Base-by-base conservation (phyloP, 2,888 invertebrate genomes). In the Dioctria rufipes region DNA sequence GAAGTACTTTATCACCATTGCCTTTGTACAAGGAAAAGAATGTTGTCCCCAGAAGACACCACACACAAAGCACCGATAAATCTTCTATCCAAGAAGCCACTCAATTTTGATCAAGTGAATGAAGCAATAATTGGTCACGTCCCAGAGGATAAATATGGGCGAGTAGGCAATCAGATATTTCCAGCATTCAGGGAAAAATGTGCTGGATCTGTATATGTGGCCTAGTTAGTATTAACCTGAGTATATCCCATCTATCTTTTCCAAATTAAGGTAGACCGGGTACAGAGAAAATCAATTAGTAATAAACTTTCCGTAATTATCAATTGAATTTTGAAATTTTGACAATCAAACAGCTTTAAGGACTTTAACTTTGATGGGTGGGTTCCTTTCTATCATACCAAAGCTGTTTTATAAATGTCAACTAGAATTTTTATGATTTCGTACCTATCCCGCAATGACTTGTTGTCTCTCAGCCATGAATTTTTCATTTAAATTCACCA, bases 71-170 rank as follows among this genome's bases (percentile, higher is more conserved):
- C 39, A 37, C 39, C 39, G 39, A 63, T 49, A 69, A 51, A 69
- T 69, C 51, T 69, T 37, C 5, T 51, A 37, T 49, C 37, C 13
- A 37, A 69, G 49, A 69, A 46, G 4, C 51, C 69, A 49, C 25
- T 69, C 42, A 75, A 58, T 40, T 75, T 58, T 42, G 43, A 75
- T 42, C 75, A 42, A 60, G 42, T 13, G 39, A 75, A 75, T 75
- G 46, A 49, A 11, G 13, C 65, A 40, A 49, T 78, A 49, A 78
- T 78, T 65, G 51, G 63, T 51, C 78, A 78, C 40, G 51, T 65
- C 78, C 43, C 39, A 6, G 39, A 37, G 13, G 63, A 63, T 78
- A 63, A 65, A 78, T 65, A 78, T 60, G 6, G 8, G 2, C 9
- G 40, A 40, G 11, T n/a, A 9, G 65, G 65, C 13, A 65, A 40